Evolutionary conservation across 2,888 invertebrate genomes (phyloP).

Genomic region (Tridacna crocea): DNA sequence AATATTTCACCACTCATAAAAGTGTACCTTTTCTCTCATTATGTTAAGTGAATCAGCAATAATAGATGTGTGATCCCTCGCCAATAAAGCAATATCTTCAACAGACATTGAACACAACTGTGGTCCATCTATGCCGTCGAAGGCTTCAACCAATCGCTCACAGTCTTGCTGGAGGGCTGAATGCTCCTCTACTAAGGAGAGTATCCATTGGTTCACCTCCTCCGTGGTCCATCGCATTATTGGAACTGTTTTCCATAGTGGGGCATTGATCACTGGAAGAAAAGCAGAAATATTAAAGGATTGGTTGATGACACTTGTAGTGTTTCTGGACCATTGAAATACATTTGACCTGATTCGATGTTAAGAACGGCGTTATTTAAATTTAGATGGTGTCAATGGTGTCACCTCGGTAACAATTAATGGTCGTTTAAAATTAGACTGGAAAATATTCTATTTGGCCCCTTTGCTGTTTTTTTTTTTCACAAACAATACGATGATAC

Average conservation of each 20-base stretch:
- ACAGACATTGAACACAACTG: slow-evolving; percentile 2
- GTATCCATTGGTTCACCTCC: slow-evolving; percentile 42
- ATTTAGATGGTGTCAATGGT: too few relatives aligned
- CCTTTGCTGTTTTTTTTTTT: too few relatives aligned
- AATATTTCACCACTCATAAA: too few relatives aligned
- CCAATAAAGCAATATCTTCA: background rate
- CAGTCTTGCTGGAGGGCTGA: background rate
- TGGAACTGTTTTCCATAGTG: slow-evolving; percentile 34
- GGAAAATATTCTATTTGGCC: too few relatives aligned
- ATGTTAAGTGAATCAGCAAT: background rate
- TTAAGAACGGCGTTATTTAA: too few relatives aligned
- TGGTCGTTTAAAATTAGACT: too few relatives aligned
- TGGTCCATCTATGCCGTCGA: slow-evolving; percentile 18
- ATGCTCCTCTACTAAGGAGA: slow-evolving; percentile 22
- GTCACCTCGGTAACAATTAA: too few relatives aligned
- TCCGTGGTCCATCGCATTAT: slow-evolving; percentile 34
- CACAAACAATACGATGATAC: too few relatives aligned
- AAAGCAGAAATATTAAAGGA: background rate
- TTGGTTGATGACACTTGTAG: background rate
- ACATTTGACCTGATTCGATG: too few relatives aligned
- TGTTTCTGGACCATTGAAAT: too few relatives aligned
- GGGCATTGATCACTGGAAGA: slow-evolving; percentile 1
- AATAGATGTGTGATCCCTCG: background rate
- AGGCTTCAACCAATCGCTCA: background rate
- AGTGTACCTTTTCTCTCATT: background rate